Evolutionary conservation across 2,797 vertebrate genomes (phyloP).

Genomic region (Prunella strophiata): DNA sequence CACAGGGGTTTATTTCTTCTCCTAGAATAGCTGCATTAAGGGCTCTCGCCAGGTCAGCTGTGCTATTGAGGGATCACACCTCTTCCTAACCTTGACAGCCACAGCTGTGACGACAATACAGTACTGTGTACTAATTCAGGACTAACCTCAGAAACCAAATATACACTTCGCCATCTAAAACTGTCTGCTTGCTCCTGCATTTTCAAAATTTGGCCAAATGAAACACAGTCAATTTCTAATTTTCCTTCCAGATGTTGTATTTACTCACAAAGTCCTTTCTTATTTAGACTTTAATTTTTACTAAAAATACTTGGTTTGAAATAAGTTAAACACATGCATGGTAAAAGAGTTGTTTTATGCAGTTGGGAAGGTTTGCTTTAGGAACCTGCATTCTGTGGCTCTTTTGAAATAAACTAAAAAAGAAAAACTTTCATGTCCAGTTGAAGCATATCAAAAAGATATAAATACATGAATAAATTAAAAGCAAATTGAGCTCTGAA

Average conservation of each 20-base stretch:
- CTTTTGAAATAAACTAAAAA: background rate
- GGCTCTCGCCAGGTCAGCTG: background rate
- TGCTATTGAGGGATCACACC: constrained; percentile 7
- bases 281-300: constrained; percentile 12
- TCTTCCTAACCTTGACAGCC: constrained; percentile 30
- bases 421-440: background rate
- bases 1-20: background rate
- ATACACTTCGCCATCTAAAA: background rate
- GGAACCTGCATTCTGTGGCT: background rate
- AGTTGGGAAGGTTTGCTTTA: background rate
- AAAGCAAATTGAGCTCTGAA: background rate
- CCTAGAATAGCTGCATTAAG: constrained; percentile 4
- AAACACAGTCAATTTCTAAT: background rate
- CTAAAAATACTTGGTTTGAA: constrained; percentile 35
- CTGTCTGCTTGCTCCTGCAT: background rate
- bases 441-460: background rate
- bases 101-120: background rate
- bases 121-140: constrained; percentile 28
- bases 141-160: constrained; percentile 53
- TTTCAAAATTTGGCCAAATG: background rate
- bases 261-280: background rate
- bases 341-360: background rate
- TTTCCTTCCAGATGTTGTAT: background rate
- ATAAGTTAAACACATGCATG: background rate
- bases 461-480: background rate